phyloP scores from a whole-genome alignment of 2,888 invertebrate genomes.

The Ectemnius continuus region DNA sequence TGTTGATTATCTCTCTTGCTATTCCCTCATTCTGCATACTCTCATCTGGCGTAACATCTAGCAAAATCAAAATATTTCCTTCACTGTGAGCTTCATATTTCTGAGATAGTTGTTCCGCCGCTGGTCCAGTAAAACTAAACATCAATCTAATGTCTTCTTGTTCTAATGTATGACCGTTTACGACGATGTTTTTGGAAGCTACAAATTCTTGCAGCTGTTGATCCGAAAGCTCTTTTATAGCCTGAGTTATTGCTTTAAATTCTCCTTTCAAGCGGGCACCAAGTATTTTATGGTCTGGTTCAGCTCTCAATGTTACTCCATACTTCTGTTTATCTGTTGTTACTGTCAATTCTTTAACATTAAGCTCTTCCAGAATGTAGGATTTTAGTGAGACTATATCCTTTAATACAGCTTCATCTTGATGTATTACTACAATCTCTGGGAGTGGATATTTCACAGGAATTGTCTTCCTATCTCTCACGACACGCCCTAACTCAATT shows the following conservation, averaged over 20 bases:
- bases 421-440: conserved; percentile 96
- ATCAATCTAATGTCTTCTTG: conserved; percentile 90
- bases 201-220: conserved; percentile 88
- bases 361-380: conserved; percentile 95
- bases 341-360: conserved; percentile 90
- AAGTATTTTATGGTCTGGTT: conserved; percentile 95
- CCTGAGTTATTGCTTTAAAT: conserved; percentile 91
- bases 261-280: conserved; percentile 93
- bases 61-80: conserved; percentile 91
- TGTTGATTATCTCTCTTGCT: conserved; percentile 96
- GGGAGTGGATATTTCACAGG: conserved; percentile 98
- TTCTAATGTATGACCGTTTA: conserved; percentile 88
- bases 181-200: conserved; percentile 84
- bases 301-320: conserved; percentile 93
- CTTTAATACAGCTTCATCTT: conserved; percentile 86
- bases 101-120: conserved; percentile 81
- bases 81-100: conserved; percentile 95
- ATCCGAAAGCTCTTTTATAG: conserved; percentile 89
- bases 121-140: conserved; percentile 84
- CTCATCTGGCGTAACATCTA: conserved; percentile 94
- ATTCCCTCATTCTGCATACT: conserved; percentile 96
- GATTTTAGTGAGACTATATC: conserved; percentile 89
- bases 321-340: conserved; percentile 95
- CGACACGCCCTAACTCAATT: conserved; percentile 94
- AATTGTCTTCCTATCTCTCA: conserved; percentile 95